Percentiles rank a stretch among this genome's conserved stretches.
Conservation (phyloP, 2,888 invertebrate species). For the Hetaerina titia region DNA sequence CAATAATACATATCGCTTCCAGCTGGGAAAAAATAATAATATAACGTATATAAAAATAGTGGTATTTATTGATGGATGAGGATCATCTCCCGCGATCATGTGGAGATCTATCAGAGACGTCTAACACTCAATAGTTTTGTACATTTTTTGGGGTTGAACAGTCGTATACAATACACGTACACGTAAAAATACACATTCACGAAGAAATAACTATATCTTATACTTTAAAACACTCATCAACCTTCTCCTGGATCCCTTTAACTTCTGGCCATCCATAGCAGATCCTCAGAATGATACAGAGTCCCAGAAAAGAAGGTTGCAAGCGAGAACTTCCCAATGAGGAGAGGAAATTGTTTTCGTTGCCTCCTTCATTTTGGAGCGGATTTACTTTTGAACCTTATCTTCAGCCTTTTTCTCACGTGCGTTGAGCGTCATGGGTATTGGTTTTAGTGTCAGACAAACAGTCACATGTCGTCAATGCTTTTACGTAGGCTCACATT, state of each 20-base stretch:
- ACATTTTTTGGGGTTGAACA: constrained; percentile 69
- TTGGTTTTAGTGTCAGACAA: neutral
- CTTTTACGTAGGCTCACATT: neutral
- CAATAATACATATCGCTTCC: constrained; percentile 71
- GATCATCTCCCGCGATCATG: constrained; percentile 29
- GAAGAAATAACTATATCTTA: neutral
- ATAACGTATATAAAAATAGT: constrained; percentile 69
- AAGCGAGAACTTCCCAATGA: neutral
- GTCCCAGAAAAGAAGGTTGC: neutral
- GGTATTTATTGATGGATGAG: constrained; percentile 69
- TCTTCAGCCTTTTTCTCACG: neutral
- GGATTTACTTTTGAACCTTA: neutral
- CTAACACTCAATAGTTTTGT: constrained; percentile 70
- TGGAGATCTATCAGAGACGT: constrained; percentile 43
- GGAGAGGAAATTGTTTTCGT: neutral
- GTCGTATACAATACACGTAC: constrained; percentile 41
- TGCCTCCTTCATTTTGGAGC: neutral
- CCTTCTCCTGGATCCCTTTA: neutral
- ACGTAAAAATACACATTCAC: neutral
- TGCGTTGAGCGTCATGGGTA: neutral
- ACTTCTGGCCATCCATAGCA: neutral
- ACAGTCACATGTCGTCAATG: neutral
- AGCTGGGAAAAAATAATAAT: constrained; percentile 68
- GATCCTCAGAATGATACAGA: neutral
- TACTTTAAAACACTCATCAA: constrained; percentile 17